These are phyloP conservation scores for Lasioglossum albipes DNA, from an alignment of 1,140 invertebrate genomes.

Conservation along the genomic window DNA sequence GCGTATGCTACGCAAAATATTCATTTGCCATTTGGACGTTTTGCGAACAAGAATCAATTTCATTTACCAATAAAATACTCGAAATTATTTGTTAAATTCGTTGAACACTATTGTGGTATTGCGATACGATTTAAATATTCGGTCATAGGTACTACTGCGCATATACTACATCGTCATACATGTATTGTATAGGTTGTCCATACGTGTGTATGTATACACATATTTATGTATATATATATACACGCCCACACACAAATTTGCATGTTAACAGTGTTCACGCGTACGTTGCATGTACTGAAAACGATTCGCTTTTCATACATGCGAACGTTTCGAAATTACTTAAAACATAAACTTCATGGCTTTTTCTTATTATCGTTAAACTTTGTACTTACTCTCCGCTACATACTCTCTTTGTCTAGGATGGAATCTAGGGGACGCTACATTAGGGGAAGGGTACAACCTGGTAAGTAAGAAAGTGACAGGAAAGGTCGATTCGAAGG, in stretches of 20 bases:
- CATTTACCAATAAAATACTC: not conserved
- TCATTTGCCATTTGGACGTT: too few species aligned
- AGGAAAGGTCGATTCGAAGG: not conserved
- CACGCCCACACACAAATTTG: not conserved
- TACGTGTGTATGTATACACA: not conserved
- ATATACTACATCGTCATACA: not conserved
- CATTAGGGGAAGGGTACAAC: not conserved
- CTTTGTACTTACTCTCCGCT: constrained; percentile 48
- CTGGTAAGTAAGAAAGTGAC: not conserved
- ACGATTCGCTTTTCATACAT: not conserved
- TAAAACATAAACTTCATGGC: not conserved
- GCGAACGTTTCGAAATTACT: not conserved
- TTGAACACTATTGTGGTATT: not conserved
- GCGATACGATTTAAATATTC: not conserved
- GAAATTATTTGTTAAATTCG: not conserved
- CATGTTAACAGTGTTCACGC: not conserved
- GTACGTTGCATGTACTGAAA: not conserved
- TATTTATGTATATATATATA: not conserved
- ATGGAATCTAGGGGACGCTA: not conserved
- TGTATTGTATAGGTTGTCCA: not conserved
- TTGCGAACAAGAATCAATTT: not conserved
- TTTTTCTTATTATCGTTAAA: not conserved
- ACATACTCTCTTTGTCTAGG: not conserved
- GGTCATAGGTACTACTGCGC: not conserved
- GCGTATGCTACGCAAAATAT: not conserved